Conservation (phyloP, 2,113 vertebrate genomes). For the Pseudois nayaur region DNA sequence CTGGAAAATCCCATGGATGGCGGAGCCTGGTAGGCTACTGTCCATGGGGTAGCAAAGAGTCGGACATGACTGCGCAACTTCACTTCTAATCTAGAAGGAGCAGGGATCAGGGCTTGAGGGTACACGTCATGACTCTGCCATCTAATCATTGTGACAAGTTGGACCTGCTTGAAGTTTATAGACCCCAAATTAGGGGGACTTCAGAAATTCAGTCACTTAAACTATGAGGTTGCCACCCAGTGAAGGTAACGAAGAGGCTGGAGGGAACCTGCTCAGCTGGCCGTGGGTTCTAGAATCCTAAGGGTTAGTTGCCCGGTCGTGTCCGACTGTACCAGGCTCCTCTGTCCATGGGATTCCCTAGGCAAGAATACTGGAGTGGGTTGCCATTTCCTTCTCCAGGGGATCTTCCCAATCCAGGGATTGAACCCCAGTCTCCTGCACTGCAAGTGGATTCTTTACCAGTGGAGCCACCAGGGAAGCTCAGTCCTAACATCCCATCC, state of each 20-base stretch:
- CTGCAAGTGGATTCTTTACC: background rate
- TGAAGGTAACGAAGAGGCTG: background rate
- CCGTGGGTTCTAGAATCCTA: background rate
- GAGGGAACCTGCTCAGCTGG: background rate
- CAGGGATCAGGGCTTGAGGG: background rate
- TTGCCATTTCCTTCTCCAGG: background rate
- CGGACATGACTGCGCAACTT: rapidly evolving
- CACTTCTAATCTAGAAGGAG: background rate
- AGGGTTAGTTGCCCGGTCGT: background rate
- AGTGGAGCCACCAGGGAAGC: background rate
- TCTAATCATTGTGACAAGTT: background rate
- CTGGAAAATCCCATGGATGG: no score
- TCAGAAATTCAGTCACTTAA: background rate
- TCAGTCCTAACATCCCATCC: background rate
- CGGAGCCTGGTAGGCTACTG: no score
- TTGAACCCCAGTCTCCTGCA: background rate
- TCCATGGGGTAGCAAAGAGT: no score
- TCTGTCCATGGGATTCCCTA: background rate
- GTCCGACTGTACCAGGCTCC: background rate
- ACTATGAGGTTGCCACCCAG: background rate
- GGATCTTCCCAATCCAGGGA: background rate
- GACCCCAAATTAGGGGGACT: background rate
- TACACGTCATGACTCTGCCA: background rate
- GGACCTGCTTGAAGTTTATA: background rate
- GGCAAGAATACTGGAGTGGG: background rate